Percentiles rank a stretch among this genome's conserved stretches.
These are phyloP conservation scores for Tenodera sinensis DNA, from an alignment of 2,888 invertebrate genomes.

Conservation along the genomic window DNA sequence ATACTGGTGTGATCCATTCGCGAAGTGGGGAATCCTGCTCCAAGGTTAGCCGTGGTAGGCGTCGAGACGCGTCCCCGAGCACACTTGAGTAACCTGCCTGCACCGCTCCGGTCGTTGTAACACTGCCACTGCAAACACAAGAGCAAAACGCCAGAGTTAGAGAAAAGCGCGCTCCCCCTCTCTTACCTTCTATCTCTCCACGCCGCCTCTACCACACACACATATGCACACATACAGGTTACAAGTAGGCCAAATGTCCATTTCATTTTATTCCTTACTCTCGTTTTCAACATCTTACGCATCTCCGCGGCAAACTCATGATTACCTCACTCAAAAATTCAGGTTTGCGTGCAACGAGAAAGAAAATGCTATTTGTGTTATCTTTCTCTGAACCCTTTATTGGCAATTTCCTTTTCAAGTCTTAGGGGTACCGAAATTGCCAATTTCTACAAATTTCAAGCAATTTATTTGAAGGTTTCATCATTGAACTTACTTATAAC, in stretches of 20 bases:
- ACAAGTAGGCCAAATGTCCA: conserved; percentile 6
- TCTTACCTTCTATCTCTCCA: not conserved
- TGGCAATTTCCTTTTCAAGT: no score
- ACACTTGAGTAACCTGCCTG: not conserved
- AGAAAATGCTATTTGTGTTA: no score
- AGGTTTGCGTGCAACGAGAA: no score
- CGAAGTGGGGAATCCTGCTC: not conserved
- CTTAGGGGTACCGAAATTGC: no score
- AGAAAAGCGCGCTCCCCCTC: not conserved
- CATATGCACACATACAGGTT: not conserved
- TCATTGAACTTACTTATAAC: no score
- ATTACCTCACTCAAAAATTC: no score
- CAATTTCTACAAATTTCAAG: no score
- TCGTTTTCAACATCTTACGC: not conserved
- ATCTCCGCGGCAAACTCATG: no score
- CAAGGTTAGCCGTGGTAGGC: not conserved
- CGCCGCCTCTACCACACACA: not conserved
- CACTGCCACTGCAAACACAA: not conserved
- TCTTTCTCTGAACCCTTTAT: no score
- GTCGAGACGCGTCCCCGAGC: not conserved
- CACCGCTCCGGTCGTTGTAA: not conserved
- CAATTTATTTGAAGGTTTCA: no score
- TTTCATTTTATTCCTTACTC: not conserved
- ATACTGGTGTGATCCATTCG: not conserved
- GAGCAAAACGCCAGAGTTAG: not conserved